Base-by-base conservation (phyloP, 2,797 vertebrate genomes). In the Catamblyrhynchus diadema region DNA sequence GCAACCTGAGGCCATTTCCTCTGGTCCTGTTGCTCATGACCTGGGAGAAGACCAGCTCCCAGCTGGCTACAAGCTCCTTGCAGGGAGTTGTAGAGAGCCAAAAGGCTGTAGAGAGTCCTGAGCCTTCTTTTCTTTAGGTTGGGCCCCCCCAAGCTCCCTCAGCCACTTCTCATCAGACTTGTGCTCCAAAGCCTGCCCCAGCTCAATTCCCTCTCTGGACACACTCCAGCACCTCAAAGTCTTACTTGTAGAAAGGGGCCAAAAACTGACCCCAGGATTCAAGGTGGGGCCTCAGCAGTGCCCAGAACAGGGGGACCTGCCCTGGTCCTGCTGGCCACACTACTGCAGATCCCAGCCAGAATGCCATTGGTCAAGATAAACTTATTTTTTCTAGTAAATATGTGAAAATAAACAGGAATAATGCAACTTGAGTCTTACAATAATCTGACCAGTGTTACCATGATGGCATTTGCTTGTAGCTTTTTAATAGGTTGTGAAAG, bases 81-180 rank as follows among this genome's bases (percentile, higher is more conserved):
- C 12, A 14, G 5, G 27, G 41, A n/a, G 10, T 4, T 81, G 17
- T 4, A 33, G 28, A 28, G 42, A 54, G 22, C 8, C 11, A 60
- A 15, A 27, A n/a, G 28, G 10, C 27, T 79, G 6, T 16, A 32
- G 75, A n/a, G 33, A 33, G 19, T 16, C 28, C n/a, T 39, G 20
- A 59, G 20, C 5, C 14, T 56, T 1, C 48, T 57, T 45, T 45
- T 22, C 60, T 81, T 1, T 69, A 39, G 12, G 12, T 9, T 73
- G 39, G 51, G 13, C 13, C 1, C 15, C 5, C 9, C 5, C 9
- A 19, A 10, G 1, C 42, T 56, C 57, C 48, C 32, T 37, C 44
- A 65, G 5, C 10, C 0, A 3, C 32, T 19, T 0, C 35, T n/a
- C 33, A 53, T 37, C 39, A 45, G 28, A 16, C 12, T 17, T 11